Evolutionary conservation across 1,140 invertebrate species (phyloP), one percentile per base, ranked within the genome.

Genomic region (Drosophila kohkoa): DNA sequence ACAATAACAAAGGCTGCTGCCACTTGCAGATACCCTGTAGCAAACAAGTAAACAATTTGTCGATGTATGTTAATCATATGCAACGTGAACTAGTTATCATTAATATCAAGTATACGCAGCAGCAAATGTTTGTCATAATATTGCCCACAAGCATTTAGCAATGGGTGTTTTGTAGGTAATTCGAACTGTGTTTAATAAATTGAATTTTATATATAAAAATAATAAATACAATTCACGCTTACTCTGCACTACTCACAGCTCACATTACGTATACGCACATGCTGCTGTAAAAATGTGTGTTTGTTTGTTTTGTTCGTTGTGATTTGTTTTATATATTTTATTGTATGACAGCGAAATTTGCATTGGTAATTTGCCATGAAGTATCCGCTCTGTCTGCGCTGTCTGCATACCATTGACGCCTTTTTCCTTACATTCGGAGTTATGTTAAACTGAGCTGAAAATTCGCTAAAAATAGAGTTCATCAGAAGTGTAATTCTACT

Each of bases 381-480:
- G 62, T 79, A 85, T 85, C 81, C 77, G 81, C 70, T 83, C 66
- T 63, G 77, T 69, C 68, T 65, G 72, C 58, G 45, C 28, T 62
- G 5, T 35, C 30, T 49, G 46, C 51, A 66, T 66, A 25, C 43
- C 28, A 32, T 54, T 7, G 7, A 15, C n/a, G 10, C 30, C 4
- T 13, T 6, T 32, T 52, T 52, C 6, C 5, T 41, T 8, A n/a
- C 20, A 11, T 41, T 10, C 10, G 38, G 38, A 52, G 51, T 52
- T 13, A 13, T 28, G 20, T 51, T 28, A 51, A 51, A 51, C 8
- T 1, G 10, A 6, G n/a, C 25, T 51, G 20, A 51, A 52, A 52
- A 13, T 28, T 49, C 4, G 1, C 51, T 54, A 32, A 15, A 54
- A 54, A 54, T 54, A 35, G 13, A 3, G 13, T 35, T 8, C 2